Base-by-base conservation (phyloP, 2,888 invertebrate genomes). In the Liopterus haemorrhoidalis region DNA sequence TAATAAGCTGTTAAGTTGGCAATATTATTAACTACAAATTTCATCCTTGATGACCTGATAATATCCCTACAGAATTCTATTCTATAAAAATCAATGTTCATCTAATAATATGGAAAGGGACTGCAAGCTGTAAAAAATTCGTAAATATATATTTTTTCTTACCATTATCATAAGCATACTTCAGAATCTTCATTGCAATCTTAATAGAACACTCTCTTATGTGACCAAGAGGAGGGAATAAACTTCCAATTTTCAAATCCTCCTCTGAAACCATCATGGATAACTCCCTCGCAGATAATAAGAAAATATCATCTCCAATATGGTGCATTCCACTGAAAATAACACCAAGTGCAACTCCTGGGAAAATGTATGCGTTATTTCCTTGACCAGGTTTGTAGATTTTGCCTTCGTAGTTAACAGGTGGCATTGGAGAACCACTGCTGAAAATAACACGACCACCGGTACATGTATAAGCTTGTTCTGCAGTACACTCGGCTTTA, bases 401-500 rank as follows among this genome's bases (percentile, higher is more conserved):
- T 65, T 85, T 84, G 14, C 88, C 92, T 42, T 82, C 76, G 58
- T 81, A 75, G 9, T 76, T 72, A 2, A 93, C 91, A 2, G 89
- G 82, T 11, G 85, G 85, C 72, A 99, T 99, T 0, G 97, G 97
- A 19, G 94, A 95, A 4, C 97, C 97, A 19, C 93, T 94, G 1
- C 94, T 88, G 71, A 94, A 99, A 43, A 99, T 81, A 56, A 86
- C 88, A 41, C 86, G 81, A 16, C 95, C 97, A 59, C 92, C 83
- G 2, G 96, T 95, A 57, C 85, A 63, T n/a, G 76, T 78, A 64
- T 92, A 99, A 0, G 97, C 97, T 56, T 86, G 83, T 60, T 95
- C 88, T 2, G 99, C 96, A 1, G 97, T 97, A 65, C 99, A 99
- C 70, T 99, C 99, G 1, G 99, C 94, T 73, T 91, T 92, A 67